phyloP scores from a whole-genome alignment of 2,113 vertebrate genomes.

The Mirza zaza region DNA sequence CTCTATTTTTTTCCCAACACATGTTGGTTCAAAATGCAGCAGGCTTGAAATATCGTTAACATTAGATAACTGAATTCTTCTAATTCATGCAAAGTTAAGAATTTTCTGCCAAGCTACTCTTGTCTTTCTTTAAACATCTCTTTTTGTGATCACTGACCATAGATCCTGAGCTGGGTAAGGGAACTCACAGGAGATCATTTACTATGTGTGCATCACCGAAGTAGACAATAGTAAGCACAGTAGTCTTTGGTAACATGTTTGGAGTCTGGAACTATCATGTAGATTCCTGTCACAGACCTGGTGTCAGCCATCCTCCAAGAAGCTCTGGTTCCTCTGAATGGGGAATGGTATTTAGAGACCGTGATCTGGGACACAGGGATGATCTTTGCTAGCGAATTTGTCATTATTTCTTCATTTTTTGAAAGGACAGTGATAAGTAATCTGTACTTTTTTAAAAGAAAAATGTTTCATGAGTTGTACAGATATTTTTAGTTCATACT shows the following conservation, averaged over 20 bases:
- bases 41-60: background rate
- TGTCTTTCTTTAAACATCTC: background rate
- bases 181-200: background rate
- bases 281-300: background rate
- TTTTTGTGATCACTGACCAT: background rate
- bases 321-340: background rate
- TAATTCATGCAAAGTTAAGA: background rate
- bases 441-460: background rate
- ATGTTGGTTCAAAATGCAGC: conserved; percentile 37
- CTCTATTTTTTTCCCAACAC: conserved; percentile 76
- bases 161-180: background rate
- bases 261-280: background rate
- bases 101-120: background rate
- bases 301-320: background rate
- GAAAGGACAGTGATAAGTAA: background rate
- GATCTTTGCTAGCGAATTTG: background rate
- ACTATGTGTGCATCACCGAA: too few relatives aligned
- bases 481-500: background rate
- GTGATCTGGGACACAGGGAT: background rate
- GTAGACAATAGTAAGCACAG: background rate
- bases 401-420: background rate
- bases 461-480: background rate
- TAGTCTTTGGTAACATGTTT: background rate
- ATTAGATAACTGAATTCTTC: background rate
- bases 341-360: background rate